Percentiles rank a stretch among this genome's conserved stretches.
Evolutionary conservation across 2,888 invertebrate genomes (phyloP).

Genomic region (Ellobium chinense): DNA sequence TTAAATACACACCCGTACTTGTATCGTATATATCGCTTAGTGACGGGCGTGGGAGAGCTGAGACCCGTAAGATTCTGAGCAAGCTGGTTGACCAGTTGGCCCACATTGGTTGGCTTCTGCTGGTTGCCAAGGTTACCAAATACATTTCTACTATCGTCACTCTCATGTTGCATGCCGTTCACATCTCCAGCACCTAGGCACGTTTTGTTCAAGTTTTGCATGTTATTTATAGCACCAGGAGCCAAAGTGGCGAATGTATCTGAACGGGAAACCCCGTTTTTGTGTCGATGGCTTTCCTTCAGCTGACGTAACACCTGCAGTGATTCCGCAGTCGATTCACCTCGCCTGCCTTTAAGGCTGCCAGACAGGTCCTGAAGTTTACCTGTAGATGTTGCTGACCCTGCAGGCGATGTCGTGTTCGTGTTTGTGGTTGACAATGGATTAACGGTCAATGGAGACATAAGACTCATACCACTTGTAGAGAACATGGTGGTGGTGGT

Average conservation of each 20-base stretch:
- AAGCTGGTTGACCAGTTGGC: constrained; percentile 8
- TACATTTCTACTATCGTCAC: no score
- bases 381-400: neutral
- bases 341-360: neutral
- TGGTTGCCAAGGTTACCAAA: neutral
- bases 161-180: neutral
- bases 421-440: neutral
- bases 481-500: neutral
- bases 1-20: constrained; percentile 29
- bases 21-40: constrained; percentile 11
- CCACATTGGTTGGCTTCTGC: constrained; percentile 3
- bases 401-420: neutral
- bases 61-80: constrained; percentile 20
- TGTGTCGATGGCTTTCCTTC: neutral
- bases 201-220: neutral
- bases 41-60: constrained; percentile 8
- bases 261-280: no score
- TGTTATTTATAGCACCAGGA: neutral
- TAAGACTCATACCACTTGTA: neutral
- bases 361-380: neutral
- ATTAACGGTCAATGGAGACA: neutral
- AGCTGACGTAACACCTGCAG: neutral
- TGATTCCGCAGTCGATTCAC: neutral
- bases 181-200: neutral
- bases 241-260: neutral